These are phyloP conservation scores for Phania funesta DNA, from an alignment of 2,888 invertebrate species.

Conservation along the genomic window DNA sequence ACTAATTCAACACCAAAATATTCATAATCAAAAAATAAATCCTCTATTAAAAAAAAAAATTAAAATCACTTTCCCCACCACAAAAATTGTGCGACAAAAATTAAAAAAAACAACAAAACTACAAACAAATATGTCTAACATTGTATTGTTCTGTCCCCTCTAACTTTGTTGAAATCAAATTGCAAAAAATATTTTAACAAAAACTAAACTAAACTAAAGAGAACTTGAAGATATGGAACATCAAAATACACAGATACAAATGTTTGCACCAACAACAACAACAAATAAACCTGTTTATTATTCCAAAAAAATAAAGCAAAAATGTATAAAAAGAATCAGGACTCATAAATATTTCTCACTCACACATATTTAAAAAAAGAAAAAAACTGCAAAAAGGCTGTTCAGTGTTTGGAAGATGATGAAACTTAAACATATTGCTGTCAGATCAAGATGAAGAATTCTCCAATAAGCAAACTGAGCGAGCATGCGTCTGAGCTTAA, in stretches of 20 bases:
- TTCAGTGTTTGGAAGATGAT: background rate
- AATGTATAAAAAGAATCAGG: constrained; percentile 8
- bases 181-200: background rate
- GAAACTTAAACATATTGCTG: background rate
- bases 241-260: constrained; percentile 47
- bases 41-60: constrained; percentile 38
- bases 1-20: constrained; percentile 69
- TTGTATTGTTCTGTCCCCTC: background rate
- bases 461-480: background rate
- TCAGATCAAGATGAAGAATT: background rate
- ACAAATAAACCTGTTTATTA: constrained; percentile 8
- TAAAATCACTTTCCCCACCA: constrained; percentile 13
- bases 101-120: constrained; percentile 27
- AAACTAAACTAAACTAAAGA: constrained; percentile 49
- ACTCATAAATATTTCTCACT: constrained; percentile 18
- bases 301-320: background rate
- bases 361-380: constrained; percentile 14
- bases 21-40: constrained; percentile 21
- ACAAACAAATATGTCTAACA: constrained; percentile 35
- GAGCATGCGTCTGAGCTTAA: background rate
- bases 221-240: constrained; percentile 45
- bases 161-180: constrained; percentile 15
- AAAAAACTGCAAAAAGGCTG: background rate
- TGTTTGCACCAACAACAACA: constrained; percentile 16
- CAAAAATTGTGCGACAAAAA: constrained; percentile 44